Conservation (phyloP, 2,113 vertebrate genomes). For the Daboia siamensis region DNA sequence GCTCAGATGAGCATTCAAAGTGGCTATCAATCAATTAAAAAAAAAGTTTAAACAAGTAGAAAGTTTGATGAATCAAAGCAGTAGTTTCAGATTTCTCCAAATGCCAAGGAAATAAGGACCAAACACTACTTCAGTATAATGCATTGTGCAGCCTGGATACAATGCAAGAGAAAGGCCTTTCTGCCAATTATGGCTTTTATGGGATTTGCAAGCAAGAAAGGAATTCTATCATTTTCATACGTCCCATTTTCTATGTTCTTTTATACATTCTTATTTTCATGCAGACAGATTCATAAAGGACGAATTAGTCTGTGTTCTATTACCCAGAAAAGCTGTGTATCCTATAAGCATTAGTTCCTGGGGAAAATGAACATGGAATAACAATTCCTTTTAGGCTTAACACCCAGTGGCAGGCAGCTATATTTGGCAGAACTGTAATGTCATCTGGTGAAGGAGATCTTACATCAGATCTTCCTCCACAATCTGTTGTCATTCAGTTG, state of each 20-base stretch:
- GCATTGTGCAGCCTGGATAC: neutral
- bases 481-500: neutral
- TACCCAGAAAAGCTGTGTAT: neutral
- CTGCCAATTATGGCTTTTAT: neutral
- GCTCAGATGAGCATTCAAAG: neutral
- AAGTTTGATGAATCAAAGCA: neutral
- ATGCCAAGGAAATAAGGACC: neutral
- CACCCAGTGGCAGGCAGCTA: neutral
- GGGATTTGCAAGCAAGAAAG: neutral
- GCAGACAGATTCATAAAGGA: neutral
- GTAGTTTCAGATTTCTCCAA: neutral
- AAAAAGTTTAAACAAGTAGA: neutral
- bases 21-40: neutral
- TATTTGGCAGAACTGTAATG: neutral
- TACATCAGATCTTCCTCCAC: neutral
- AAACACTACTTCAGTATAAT: neutral
- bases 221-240: neutral
- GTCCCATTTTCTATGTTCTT: neutral
- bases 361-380: neutral
- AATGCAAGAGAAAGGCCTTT: neutral
- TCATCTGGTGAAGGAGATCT: neutral
- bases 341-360: neutral
- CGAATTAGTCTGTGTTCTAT: neutral
- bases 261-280: neutral
- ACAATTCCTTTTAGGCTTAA: neutral